Conservation (phyloP, 1,140 invertebrate genomes). For the Thalassaphorura encarpata region DNA sequence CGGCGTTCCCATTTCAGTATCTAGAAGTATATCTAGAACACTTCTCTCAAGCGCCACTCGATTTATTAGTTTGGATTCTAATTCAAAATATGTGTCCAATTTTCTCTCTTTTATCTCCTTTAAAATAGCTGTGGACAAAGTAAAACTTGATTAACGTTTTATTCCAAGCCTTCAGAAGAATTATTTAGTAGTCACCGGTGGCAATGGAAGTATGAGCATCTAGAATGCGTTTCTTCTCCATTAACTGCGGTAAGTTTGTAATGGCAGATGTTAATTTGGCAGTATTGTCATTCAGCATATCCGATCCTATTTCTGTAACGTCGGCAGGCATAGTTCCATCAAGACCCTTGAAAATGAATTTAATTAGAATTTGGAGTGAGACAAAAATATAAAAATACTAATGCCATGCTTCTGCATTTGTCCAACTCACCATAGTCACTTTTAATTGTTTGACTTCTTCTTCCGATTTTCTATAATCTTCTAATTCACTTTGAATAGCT, state of each 20-base stretch:
- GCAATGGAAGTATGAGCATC: constrained; percentile 98
- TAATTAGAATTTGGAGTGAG: neutral
- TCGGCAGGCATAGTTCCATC: constrained; percentile 4
- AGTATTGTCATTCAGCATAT: constrained; percentile 86
- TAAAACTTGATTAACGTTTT: neutral
- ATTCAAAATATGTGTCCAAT: constrained; percentile 91
- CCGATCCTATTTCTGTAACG: constrained; percentile 39
- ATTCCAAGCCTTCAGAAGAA: constrained; percentile 5
- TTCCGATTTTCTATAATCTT: constrained; percentile 86
- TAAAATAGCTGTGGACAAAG: constrained; percentile 53
- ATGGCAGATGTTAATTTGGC: constrained; percentile 87
- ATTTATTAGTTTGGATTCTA: constrained; percentile 95
- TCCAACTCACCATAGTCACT: constrained; percentile 76
- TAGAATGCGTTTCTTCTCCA: constrained; percentile 94
- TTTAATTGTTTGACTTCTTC: constrained; percentile 94
- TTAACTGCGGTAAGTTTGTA: constrained; percentile 85
- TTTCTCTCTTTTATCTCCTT: constrained; percentile 84
- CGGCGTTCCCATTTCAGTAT: constrained; percentile 70
- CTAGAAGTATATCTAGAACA: constrained; percentile 68
- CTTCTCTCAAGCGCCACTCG: constrained; percentile 58
- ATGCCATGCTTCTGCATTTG: no score
- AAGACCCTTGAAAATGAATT: constrained; percentile 8
- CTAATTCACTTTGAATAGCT: constrained; percentile 94
- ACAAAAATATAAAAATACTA: no score
- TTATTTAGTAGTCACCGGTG: constrained; percentile 49